Evolutionary conservation across 2,888 invertebrate species (phyloP).

Genomic region (Branchipolynoe longqiensis): DNA sequence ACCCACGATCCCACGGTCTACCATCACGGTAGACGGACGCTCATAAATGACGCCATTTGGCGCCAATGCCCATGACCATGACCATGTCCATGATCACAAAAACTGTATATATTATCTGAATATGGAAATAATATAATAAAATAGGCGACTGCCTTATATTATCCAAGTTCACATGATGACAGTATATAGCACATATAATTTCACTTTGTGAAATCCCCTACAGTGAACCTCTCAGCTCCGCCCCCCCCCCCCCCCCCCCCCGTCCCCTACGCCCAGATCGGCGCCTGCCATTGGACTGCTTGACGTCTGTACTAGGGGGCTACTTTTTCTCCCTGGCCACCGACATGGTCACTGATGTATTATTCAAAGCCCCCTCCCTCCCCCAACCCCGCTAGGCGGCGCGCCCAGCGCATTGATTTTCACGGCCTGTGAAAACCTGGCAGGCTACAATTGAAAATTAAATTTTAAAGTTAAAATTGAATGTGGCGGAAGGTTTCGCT

Average conservation of each 20-base stretch:
- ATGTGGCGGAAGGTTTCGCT: conserved; percentile 36
- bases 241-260: neutral
- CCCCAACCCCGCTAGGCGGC: conserved; percentile 14
- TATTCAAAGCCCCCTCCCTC: conserved; percentile 24
- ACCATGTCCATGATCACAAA: too few relatives aligned
- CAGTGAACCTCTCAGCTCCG: neutral
- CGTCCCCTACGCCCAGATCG: neutral
- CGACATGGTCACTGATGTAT: conserved; percentile 54
- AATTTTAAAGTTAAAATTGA: conserved; percentile 57
- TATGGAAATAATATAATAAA: too few relatives aligned
- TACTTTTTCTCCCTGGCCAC: conserved; percentile 34
- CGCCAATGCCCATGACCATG: too few relatives aligned
- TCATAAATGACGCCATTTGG: too few relatives aligned
- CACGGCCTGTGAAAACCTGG: conserved; percentile 37
- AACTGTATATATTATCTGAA: too few relatives aligned
- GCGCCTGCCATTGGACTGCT: neutral
- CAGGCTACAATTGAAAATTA: conserved; percentile 47
- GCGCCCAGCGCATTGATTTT: conserved; percentile 47
- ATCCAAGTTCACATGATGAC: too few relatives aligned
- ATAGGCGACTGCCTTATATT: too few relatives aligned
- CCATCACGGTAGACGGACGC: too few relatives aligned
- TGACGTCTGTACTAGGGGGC: conserved; percentile 18
- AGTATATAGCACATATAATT: too few relatives aligned
- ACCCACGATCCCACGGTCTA: too few relatives aligned
- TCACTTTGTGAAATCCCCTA: too few relatives aligned